Evolutionary conservation across 2,797 vertebrate genomes (phyloP).

Genomic region (Podargus strigoides): DNA sequence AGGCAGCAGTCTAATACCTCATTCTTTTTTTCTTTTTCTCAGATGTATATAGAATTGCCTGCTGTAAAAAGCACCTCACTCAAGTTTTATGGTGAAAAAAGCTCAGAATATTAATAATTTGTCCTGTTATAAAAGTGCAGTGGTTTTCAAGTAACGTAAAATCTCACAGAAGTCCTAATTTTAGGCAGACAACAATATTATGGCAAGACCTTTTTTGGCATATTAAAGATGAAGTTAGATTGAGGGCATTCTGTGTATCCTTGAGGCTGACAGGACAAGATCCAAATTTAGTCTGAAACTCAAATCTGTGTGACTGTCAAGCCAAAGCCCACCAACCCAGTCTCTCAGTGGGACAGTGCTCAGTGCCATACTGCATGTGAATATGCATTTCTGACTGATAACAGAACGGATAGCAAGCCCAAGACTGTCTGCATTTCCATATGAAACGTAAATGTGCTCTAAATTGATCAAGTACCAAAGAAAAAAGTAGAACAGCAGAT

Average conservation of each 20-base stretch:
- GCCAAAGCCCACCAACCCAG: not conserved
- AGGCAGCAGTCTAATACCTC: not conserved
- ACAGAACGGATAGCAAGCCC: not conserved
- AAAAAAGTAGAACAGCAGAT: not conserved
- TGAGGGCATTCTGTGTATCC: not conserved
- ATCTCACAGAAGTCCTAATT: not conserved
- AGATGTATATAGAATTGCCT: not conserved
- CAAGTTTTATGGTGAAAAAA: not conserved
- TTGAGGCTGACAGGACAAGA: not conserved
- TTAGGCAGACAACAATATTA: not conserved
- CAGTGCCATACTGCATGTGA: not conserved
- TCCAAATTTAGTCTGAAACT: not conserved
- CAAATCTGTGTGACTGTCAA: not conserved
- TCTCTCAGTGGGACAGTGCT: not conserved
- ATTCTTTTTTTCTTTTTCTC: not conserved
- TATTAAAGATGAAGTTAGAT: not conserved
- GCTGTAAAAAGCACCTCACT: not conserved
- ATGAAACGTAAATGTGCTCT: not conserved
- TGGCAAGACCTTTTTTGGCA: not conserved
- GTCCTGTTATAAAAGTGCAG: not conserved
- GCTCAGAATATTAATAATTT: not conserved
- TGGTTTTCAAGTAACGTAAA: not conserved
- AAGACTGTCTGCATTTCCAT: accelerated
- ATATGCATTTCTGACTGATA: not conserved
- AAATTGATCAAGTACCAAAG: not conserved